Evolutionary conservation across 2,113 vertebrate species (phyloP).

Genomic region (Trematomus loennbergii): DNA sequence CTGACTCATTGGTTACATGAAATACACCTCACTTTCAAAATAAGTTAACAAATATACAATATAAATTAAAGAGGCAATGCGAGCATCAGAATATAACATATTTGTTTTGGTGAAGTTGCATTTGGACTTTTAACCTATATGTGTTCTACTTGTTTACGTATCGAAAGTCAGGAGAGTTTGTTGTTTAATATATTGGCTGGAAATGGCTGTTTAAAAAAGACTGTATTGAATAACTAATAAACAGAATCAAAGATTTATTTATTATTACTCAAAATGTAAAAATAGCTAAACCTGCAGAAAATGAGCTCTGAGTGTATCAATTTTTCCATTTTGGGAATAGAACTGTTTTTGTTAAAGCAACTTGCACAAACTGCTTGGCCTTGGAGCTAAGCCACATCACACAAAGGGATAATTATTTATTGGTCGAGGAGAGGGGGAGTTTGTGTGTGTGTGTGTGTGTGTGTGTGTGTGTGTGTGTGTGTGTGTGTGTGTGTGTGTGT

Average conservation of each 20-base stretch:
- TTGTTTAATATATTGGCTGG: background rate
- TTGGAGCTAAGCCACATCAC: slow-evolving; percentile 69
- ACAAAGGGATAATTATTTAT: slow-evolving; percentile 74
- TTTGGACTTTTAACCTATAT: too few species aligned
- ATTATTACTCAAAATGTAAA: slow-evolving; percentile 21
- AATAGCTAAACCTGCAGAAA: background rate
- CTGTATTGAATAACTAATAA: background rate
- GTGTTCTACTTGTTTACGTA: background rate
- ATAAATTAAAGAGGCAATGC: background rate
- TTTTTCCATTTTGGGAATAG: slow-evolving; percentile 32
- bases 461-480: slow-evolving; percentile 32
- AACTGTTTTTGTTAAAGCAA: slow-evolving; percentile 46
- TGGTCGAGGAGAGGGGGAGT: slow-evolving; percentile 45
- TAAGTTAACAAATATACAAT: slow-evolving; percentile 24
- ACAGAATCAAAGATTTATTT: too few species aligned
- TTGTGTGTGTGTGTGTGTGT: slow-evolving; percentile 29
- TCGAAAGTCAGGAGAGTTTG: background rate
- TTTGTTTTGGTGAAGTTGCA: too few species aligned
- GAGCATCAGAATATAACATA: too few species aligned
- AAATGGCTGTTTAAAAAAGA: background rate
- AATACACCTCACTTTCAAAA: slow-evolving; percentile 40
- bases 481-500: slow-evolving; percentile 32
- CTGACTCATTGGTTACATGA: slow-evolving; percentile 50
- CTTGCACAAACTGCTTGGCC: slow-evolving; percentile 46
- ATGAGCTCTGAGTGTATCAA: slow-evolving; percentile 5